Conservation (phyloP, 2,888 invertebrate species). For the Mythimna loreyi region DNA sequence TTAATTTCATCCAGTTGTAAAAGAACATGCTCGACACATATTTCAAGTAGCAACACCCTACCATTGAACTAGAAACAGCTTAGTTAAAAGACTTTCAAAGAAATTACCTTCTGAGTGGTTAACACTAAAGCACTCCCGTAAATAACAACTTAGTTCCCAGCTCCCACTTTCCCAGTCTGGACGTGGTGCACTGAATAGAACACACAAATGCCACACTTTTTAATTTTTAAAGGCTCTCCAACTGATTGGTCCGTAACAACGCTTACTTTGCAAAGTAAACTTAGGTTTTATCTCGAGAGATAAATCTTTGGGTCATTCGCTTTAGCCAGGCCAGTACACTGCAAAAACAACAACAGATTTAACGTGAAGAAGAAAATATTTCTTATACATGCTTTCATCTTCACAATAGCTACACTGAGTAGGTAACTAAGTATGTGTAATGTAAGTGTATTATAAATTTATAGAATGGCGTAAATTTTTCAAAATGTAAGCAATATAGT, state of each 20-base stretch:
- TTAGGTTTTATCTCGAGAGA: conserved; percentile 68
- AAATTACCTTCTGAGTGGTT: conserved; percentile 70
- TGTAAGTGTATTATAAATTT: conserved; percentile 16
- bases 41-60: conserved; percentile 16
- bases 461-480: conserved; percentile 32
- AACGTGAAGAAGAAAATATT: conserved; percentile 32
- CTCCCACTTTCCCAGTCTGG: conserved; percentile 62
- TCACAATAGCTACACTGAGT: conserved; percentile 28
- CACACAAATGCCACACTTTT: conserved; percentile 79
- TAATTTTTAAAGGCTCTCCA: conserved; percentile 83
- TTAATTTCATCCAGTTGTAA: background rate
- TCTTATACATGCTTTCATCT: conserved; percentile 11
- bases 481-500: conserved; percentile 58
- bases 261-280: conserved; percentile 69
- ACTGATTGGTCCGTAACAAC: conserved; percentile 76
- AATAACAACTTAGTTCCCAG: conserved; percentile 77
- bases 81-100: conserved; percentile 69
- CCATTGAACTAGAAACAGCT: conserved; percentile 49
- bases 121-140: conserved; percentile 74
- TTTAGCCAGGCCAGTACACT: conserved; percentile 47
- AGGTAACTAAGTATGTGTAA: conserved; percentile 19
- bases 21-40: conserved; percentile 21
- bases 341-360: conserved; percentile 48
- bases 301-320: conserved; percentile 72
- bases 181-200: conserved; percentile 69